Evolutionary conservation across 1,140 invertebrate genomes (phyloP), one percentile per base, ranked within the genome.

Genomic region (Pseudomyrmex gracilis): DNA sequence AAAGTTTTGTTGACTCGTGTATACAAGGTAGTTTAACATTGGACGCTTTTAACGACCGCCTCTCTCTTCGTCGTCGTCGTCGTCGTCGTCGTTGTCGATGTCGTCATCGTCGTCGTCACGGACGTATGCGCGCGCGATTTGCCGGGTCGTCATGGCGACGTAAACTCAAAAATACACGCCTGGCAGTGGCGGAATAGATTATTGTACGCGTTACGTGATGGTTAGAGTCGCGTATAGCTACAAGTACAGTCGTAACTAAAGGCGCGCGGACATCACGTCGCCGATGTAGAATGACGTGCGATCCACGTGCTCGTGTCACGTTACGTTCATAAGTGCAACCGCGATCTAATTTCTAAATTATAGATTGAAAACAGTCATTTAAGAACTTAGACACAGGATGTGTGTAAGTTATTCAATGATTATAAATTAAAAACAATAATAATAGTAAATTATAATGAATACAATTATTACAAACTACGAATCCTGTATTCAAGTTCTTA

Each of bases 161-260:
- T 87, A 73, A 84, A 90, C 86, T 91, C 89, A 90, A 93, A 93
- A 92, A 91, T 93, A 91, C 84, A 93, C 87, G 76, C 82, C 80
- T 73, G 82, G 85, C 20, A 58, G 78, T 73, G 82, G 85, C n/a
- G 61, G 78, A 90, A 86, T 84, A 78, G 80, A 91, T 86, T 82
- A 84, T 82, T 73, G 71, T 49, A 73, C 61, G 60, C 34, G 4
- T 74, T 83, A 78, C 53, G n/a, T 70, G 43, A 24, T 0, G 0
- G 61, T 64, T 34, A 9, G 15, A 64, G 61, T 64, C 24, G 61
- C 24, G 24, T 34, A 34, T 45, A 58, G 76, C 55, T 77, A 77
- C n/a, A n/a, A n/a, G n/a, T n/a, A n/a, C 43, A 77, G 74, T 67
- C 55, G 43, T 71, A 80, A 8, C 66, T 80, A 80, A 80, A 60